A percentile compares a stretch with the other conserved stretches of the same genome.
Evolutionary conservation across 2,797 vertebrate species (phyloP).

Genomic region (Poecilia wingei): DNA sequence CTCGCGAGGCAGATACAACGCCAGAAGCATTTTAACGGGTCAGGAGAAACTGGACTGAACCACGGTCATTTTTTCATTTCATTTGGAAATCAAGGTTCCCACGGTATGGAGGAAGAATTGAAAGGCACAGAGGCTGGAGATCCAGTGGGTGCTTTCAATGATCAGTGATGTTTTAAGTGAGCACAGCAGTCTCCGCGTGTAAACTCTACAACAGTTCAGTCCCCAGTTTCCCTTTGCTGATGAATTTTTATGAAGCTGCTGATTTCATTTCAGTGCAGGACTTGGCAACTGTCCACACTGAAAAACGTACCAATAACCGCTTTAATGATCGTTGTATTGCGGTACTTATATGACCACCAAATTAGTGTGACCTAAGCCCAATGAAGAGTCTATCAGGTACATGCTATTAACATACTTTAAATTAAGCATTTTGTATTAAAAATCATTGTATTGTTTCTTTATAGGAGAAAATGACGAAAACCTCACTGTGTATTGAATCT

Average conservation of each 20-base stretch:
- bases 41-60: background rate
- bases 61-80: background rate
- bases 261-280: background rate
- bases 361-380: background rate
- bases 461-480: background rate
- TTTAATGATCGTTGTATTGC: background rate
- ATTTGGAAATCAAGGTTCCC: background rate
- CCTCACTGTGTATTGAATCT: background rate
- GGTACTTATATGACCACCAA: background rate
- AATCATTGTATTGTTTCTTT: background rate
- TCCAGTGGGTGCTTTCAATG: background rate
- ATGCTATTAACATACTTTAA: background rate
- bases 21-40: background rate
- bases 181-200: background rate
- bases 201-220: background rate
- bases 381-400: background rate
- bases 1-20: background rate
- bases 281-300: background rate
- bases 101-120: background rate
- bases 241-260: background rate
- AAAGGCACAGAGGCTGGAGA: background rate
- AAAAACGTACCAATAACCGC: background rate
- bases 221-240: background rate
- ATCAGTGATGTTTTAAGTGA: background rate
- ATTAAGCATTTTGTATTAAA: background rate